A percentile compares a stretch with the other conserved stretches of the same genome.
Conservation (phyloP, 2,797 vertebrate genomes). For the Petrocephalus sullivani region DNA sequence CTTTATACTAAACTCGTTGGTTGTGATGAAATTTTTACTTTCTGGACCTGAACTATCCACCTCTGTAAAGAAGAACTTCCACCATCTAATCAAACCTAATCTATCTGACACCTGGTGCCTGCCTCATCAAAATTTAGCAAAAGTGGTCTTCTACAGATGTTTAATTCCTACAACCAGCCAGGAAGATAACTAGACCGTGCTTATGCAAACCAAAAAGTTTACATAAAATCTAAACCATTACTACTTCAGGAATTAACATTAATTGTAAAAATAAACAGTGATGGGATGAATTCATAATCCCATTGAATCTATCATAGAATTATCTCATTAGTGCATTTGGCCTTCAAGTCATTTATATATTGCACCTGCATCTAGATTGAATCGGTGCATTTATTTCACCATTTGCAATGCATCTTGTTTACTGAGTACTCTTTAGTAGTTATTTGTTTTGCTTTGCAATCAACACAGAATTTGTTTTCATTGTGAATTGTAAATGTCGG, state of each 20-base stretch:
- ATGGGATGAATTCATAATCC: not conserved
- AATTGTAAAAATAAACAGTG: not conserved
- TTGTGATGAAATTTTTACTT: too few relatives aligned
- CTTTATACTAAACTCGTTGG: not conserved
- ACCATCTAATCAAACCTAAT: not conserved
- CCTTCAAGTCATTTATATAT: not conserved
- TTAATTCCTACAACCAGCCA: not conserved
- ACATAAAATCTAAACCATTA: not conserved
- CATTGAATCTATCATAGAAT: not conserved
- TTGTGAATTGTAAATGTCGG: not conserved
- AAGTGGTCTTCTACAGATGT: not conserved
- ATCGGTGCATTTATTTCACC: not conserved
- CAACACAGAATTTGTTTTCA: not conserved
- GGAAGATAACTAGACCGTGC: not conserved
- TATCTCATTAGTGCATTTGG: not conserved
- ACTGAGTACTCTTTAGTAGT: not conserved
- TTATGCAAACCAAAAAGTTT: not conserved
- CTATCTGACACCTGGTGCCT: not conserved
- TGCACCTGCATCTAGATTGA: not conserved
- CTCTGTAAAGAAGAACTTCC: not conserved
- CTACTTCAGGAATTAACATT: not conserved
- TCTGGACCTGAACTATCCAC: too few relatives aligned
- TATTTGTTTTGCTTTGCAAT: not conserved
- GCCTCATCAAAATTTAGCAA: not conserved
- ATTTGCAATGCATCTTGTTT: not conserved